Base-by-base conservation (phyloP, 2,797 vertebrate genomes). In the Mustela erminea region DNA sequence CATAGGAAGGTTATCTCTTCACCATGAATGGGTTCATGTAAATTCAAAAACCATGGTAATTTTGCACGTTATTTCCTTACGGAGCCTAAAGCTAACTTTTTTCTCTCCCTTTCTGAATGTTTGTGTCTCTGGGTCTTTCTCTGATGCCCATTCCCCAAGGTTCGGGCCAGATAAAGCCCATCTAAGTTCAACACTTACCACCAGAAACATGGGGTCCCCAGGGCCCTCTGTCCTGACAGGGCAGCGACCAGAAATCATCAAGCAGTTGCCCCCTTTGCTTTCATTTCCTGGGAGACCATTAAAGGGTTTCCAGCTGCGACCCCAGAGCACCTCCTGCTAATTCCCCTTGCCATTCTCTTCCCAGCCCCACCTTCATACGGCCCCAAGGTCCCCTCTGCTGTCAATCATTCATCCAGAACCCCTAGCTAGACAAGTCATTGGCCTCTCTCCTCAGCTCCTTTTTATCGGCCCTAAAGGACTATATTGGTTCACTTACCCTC, bases 331-430 rank as follows among this genome's bases (percentile, higher is more conserved):
- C 25, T 29, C 14, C 29, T 66, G 11, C 5, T 27, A 27, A 17
- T 66, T 56, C 11, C 12, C n/a, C 68, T 13, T 23, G 35, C 25
- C 41, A 9, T 4, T 25, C 10, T 64, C 68, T 52, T 62, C n/a
- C 32, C 27, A 6, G 14, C 29, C 7, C 2, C 10, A 1, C 1
- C 25, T 46, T 5, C 5, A 12, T 8, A 25, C 2, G 2, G 18
- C 8, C 35, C 35, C 32, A 13, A 21, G 5, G 13, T 56, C 38
- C 41, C 5, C 66, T 64, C 49, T 4, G 0, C n/a, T 20, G 2
- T 35, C 68, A 54, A 0, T 46, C 25, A 13, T 29, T 13, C 0
- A 11, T 27, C 4, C 27, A 29, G 25, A 70, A 38, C n/a, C 23
- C 54, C 49, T 56, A 6, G 2, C 66, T 68, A 46, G 23, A 15